Evolutionary conservation across 2,797 vertebrate species (phyloP).

Genomic region (Eutrigla gurnardus): DNA sequence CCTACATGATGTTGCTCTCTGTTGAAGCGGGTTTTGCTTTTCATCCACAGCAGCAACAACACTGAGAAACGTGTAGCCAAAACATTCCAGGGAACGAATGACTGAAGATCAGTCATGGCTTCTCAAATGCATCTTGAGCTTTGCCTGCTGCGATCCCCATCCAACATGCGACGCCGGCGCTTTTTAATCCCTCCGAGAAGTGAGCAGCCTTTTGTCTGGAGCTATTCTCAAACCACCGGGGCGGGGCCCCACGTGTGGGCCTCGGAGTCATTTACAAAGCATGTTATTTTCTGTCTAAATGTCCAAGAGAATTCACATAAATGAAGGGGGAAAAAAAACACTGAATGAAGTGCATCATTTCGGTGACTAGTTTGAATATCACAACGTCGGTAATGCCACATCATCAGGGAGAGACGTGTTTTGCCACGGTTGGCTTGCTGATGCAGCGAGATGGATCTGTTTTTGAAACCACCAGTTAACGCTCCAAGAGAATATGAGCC

Average conservation of each 20-base stretch:
- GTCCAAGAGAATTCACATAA: not conserved
- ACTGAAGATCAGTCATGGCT: not conserved
- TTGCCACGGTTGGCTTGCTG: not conserved
- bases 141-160: slow-evolving; percentile 32
- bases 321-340: not conserved
- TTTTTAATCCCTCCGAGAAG: slow-evolving; percentile 2
- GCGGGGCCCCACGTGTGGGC: not conserved
- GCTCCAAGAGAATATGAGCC: not conserved
- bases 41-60: slow-evolving; percentile 17
- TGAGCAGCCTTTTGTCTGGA: slow-evolving; percentile 27
- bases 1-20: slow-evolving; percentile 3
- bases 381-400: not conserved
- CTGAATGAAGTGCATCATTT: not conserved
- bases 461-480: not conserved
- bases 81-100: slow-evolving; percentile 14
- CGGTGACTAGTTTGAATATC: not conserved
- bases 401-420: not conserved
- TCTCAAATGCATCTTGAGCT: slow-evolving; percentile 18
- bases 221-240: not conserved
- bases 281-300: not conserved
- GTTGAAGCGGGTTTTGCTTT: slow-evolving; percentile 28
- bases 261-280: not conserved
- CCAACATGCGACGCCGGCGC: not conserved
- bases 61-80: slow-evolving; percentile 30
- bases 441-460: not conserved